Base-by-base conservation (phyloP, 2,113 vertebrate species). In the Ptychochromis oligacanthus region DNA sequence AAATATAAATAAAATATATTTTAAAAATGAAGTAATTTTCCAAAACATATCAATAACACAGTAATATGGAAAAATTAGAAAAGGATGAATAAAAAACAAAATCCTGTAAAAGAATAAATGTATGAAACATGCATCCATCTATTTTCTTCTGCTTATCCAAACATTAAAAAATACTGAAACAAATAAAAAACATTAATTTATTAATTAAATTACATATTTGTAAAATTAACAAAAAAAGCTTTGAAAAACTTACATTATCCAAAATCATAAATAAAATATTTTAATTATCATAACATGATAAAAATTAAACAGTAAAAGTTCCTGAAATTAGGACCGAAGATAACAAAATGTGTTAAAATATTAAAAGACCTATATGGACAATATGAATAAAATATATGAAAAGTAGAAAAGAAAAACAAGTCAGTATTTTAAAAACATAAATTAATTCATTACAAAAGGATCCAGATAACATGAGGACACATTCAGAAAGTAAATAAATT, bases 121-220 rank as follows among this genome's bases (percentile, higher is more conserved):
- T 6, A 17, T 59, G 1, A 28, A 28, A 28, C 0, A 4, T 28
- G 26, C 15, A 28, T n/a, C n/a, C n/a, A n/a, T n/a, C n/a, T n/a
- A n/a, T n/a, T n/a, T n/a, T n/a, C n/a, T n/a, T n/a, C n/a, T n/a
- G n/a, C n/a, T n/a, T n/a, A n/a, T n/a, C n/a, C n/a, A n/a, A n/a
- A n/a, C n/a, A n/a, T n/a, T n/a, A 58, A 26, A 58, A 1, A 58
- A 58, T 8, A 58, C 15, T 58, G 14, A 58, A 58, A 58, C 6
- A 26, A 57, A 57, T 14, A 58, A 34, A 58, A 49, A 46, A 58
- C 3, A 2, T 2, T 58, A 58, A 0, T 28, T 58, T 5, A 3
- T 34, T 34, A 34, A 3, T 34, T 34, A 28, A 17, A 28, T 28
- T 58, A 5, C 15, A 28, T 58, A 17, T 5, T 8, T 6, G 14